Conservation (phyloP, 2,113 vertebrate species). For the Equus quagga region DNA sequence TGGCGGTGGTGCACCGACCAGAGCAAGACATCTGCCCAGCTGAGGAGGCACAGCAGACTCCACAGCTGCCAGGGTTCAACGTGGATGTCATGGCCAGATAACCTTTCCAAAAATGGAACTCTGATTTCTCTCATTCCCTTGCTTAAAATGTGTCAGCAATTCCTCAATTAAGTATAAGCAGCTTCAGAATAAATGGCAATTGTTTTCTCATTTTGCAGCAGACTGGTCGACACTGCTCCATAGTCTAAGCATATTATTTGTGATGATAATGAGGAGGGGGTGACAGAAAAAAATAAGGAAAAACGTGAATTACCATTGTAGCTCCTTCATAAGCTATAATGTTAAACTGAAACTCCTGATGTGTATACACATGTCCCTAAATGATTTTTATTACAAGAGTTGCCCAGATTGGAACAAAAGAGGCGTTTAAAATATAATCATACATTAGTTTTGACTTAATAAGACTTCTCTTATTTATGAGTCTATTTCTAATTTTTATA, state of each 20-base stretch:
- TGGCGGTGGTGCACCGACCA: background rate
- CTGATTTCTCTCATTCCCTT: background rate
- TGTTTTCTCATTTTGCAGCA: background rate
- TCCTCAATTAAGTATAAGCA: background rate
- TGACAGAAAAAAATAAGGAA: background rate
- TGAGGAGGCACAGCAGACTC: background rate
- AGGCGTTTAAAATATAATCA: background rate
- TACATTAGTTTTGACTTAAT: too few species aligned
- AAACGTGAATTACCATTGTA: background rate
- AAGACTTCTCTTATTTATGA: too few species aligned
- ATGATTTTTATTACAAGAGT: background rate
- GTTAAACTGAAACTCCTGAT: background rate
- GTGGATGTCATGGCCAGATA: background rate
- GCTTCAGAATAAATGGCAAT: background rate
- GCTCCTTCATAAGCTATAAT: background rate
- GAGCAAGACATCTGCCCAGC: accelerated
- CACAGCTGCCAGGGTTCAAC: background rate
- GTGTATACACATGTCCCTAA: background rate
- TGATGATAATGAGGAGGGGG: background rate
- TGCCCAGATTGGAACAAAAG: background rate
- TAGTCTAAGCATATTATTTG: background rate
- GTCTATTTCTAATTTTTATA: too few species aligned
- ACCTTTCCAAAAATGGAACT: background rate
- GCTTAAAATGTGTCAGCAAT: background rate
- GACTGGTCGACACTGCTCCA: background rate